Conservation (phyloP, 2,113 vertebrate species). For the Turnix velox region DNA sequence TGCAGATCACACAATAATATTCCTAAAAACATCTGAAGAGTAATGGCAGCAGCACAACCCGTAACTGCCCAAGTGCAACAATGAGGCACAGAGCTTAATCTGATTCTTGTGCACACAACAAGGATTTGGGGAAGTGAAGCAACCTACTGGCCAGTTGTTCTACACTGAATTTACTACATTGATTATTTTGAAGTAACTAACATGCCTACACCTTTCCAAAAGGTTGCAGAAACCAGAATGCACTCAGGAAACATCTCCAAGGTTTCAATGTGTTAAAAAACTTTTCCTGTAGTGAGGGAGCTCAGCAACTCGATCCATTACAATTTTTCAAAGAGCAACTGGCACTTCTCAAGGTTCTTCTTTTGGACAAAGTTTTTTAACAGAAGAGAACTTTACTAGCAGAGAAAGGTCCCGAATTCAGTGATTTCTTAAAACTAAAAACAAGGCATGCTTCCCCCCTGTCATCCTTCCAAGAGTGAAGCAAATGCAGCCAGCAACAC, state of each 20-base stretch:
- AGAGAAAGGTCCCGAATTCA: not conserved
- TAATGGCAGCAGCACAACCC: not conserved
- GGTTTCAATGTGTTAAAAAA: not conserved
- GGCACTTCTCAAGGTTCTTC: not conserved
- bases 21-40: not conserved
- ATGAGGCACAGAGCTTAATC: not conserved
- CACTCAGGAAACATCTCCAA: not conserved
- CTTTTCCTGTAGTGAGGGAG: not conserved
- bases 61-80: not conserved
- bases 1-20: not conserved
- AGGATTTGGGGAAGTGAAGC: not conserved
- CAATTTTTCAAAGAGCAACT: not conserved
- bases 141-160: not conserved
- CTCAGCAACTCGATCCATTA: not conserved
- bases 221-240: not conserved
- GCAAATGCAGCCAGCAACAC: not conserved
- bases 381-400: not conserved
- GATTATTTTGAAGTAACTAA: not conserved
- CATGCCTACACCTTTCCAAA: not conserved
- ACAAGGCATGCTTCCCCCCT: not conserved
- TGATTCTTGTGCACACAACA: not conserved
- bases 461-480: not conserved
- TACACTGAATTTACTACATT: not conserved
- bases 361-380: not conserved
- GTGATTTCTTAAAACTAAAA: not conserved